phyloP scores from a whole-genome alignment of 2,797 vertebrate species.

The Pelodytes ibericus region DNA sequence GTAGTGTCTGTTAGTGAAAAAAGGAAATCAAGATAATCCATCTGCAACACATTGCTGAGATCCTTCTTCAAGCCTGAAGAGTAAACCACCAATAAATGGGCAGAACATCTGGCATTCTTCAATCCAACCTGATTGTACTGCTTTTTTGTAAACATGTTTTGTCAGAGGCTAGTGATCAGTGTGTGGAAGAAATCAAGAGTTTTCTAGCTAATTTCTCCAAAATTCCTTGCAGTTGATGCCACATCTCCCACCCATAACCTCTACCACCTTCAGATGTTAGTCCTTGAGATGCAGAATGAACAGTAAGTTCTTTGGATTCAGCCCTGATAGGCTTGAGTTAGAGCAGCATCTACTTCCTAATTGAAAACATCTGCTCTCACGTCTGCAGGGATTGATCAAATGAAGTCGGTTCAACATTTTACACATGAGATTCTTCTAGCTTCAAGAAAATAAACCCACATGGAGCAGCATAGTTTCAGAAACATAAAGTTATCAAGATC shows the following conservation, averaged over 20 bases:
- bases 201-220: neutral
- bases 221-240: slow-evolving; percentile 14
- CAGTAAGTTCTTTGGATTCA: slow-evolving; percentile 34
- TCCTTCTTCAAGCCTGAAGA: slow-evolving; percentile 19
- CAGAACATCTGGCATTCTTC: slow-evolving; percentile 42
- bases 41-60: slow-evolving; percentile 39
- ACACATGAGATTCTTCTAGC: slow-evolving; percentile 22
- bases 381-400: slow-evolving; percentile 39
- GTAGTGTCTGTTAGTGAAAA: slow-evolving; percentile 30
- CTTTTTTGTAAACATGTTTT: slow-evolving; percentile 26
- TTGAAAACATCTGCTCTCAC: slow-evolving; percentile 23
- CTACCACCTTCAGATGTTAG: neutral
- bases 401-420: slow-evolving; percentile 17
- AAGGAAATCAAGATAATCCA: slow-evolving; percentile 39
- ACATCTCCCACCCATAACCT: slow-evolving; percentile 4
- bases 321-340: slow-evolving; percentile 40
- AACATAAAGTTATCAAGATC: slow-evolving; percentile 20
- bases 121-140: slow-evolving; percentile 10
- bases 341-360: slow-evolving; percentile 37
- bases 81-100: slow-evolving; percentile 36
- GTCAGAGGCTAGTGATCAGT: slow-evolving; percentile 14
- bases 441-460: slow-evolving; percentile 29
- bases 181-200: slow-evolving; percentile 10
- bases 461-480: slow-evolving; percentile 5
- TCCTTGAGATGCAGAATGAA: slow-evolving; percentile 11